Base-by-base conservation (phyloP, 2,888 invertebrate species). In the Lampropteryx suffumata region DNA sequence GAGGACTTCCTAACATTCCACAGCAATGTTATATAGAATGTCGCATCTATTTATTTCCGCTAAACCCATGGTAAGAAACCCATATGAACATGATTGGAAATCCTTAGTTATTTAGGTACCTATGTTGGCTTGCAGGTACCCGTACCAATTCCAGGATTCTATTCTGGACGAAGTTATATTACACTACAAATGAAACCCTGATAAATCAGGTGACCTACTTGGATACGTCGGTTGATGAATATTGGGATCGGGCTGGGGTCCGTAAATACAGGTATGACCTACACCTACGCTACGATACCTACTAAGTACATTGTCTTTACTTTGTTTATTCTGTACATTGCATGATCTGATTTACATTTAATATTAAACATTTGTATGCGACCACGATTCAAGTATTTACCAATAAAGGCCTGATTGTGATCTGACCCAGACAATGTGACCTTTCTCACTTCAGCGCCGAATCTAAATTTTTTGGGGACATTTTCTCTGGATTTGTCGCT, bases 181-280 rank as follows among this genome's bases (percentile, higher is more conserved):
- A 52, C 55, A 43, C 39, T 50, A 58, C 42, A 59, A 60, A 65
- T 62, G 55, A 59, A 64, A 64, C 57, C 54, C 56, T 63, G 63
- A 65, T 63, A 60, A 64, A 67, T 67, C 59, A 60, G 42, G 54
- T 57, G 67, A 62, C 62, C 67, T 57, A 69, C 57, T 71, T 62
- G 58, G 49, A 50, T 53, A 29, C 46, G 51, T 46, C 47, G 57
- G 57, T 57, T 65, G 61, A 64, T 62, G 61, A 60, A 67, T 64
- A 53, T 65, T 62, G 29, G 30, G 44, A 33, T 36, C 14, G 36
- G n/a, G n/a, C n/a, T n/a, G 9, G 33, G 41, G 44, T 37, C 30
- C 10, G 33, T 40, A 35, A 21, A 11, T 42, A 37, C 39, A 36
- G 42, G 36, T 39, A 34, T 43, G 29, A 39, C 32, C 28, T 42